Percentiles rank a stretch among this genome's conserved stretches.
phyloP scores from a whole-genome alignment of 2,113 vertebrate species.

The Sisor rabdophorus region DNA sequence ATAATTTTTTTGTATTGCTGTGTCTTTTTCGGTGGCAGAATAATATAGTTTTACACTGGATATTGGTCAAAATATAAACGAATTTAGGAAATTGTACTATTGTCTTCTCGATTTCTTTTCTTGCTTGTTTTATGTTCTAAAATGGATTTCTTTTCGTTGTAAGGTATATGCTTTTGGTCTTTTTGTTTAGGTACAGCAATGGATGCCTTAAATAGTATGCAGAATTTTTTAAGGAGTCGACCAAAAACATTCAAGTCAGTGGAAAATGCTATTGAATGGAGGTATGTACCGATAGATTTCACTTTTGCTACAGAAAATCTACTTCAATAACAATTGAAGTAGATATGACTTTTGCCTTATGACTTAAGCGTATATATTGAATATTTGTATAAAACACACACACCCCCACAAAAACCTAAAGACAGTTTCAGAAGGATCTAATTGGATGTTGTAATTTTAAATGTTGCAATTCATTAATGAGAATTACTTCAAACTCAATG shows the following conservation, averaged over 20 bases:
- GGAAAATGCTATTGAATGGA: slow-evolving; percentile 98
- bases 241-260: slow-evolving; percentile 96
- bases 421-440: no score
- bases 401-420: no score
- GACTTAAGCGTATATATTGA: no score
- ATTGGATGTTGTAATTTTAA: no score
- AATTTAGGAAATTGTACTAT: background rate
- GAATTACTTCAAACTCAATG: no score
- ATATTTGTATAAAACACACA: no score
- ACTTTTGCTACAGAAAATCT: background rate
- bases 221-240: slow-evolving; percentile 95
- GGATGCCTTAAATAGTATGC: slow-evolving; percentile 99
- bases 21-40: background rate
- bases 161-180: background rate
- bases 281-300: slow-evolving; percentile 63
- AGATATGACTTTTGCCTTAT: no score
- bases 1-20: background rate
- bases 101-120: background rate
- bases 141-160: background rate
- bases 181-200: slow-evolving; percentile 85
- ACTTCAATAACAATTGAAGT: no score
- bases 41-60: background rate
- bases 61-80: background rate
- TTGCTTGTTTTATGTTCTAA: background rate
- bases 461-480: no score